Conservation (phyloP, 1,140 invertebrate species). For the Bombus ignitus region DNA sequence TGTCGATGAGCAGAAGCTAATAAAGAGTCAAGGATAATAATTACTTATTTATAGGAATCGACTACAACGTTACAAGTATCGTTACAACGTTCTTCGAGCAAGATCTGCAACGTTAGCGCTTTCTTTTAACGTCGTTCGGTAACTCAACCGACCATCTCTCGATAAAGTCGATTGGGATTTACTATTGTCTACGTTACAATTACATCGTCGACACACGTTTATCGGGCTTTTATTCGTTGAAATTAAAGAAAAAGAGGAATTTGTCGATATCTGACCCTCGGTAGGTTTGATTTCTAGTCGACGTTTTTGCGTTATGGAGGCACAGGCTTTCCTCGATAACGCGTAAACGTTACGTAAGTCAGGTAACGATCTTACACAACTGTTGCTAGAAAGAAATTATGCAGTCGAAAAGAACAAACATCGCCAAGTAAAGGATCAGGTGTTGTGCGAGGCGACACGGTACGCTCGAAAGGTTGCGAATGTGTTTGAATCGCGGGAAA, state of each 20-base stretch:
- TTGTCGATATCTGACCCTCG: too few relatives aligned
- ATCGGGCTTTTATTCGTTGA: background rate
- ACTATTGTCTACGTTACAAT: too few relatives aligned
- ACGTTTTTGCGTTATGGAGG: too few relatives aligned
- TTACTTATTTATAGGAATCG: slow-evolving; percentile 58
- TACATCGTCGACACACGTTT: accelerated
- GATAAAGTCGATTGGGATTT: background rate
- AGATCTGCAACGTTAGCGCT: background rate
- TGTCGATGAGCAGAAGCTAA: slow-evolving; percentile 65
- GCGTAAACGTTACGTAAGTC: slow-evolving; percentile 3
- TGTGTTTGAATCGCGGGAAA: background rate
- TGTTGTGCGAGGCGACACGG: background rate
- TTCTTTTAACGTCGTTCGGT: background rate
- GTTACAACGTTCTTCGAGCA: background rate
- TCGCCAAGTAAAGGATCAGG: background rate
- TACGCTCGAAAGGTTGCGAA: background rate
- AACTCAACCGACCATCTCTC: background rate
- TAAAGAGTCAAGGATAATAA: slow-evolving; percentile 64
- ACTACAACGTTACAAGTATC: background rate
- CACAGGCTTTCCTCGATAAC: background rate
- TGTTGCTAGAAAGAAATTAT: slow-evolving; percentile 3
- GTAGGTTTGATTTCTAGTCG: too few relatives aligned
- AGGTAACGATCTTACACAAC: background rate
- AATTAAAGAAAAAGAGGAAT: background rate
- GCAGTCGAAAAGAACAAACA: background rate